Evolutionary conservation across 2,888 invertebrate genomes (phyloP), one percentile per base, ranked within the genome.

Genomic region (Sinodicranocentrus sp.): DNA sequence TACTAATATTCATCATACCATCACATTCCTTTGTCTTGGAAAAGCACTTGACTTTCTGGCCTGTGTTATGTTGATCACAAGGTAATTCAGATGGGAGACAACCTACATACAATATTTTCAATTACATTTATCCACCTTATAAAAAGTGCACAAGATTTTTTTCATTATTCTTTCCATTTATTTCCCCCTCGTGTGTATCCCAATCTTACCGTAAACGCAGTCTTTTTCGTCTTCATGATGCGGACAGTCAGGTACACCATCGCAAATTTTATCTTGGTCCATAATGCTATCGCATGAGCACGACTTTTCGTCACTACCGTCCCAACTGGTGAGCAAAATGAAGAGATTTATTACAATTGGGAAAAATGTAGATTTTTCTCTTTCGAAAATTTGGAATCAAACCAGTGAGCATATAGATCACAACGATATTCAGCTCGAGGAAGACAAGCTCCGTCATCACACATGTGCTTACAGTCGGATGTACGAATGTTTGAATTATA

Each of bases 261-360:
- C 97, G 89, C 97, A 97, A 0, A 94, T 90, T 86, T 95, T 92
- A 1, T 92, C 91, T 63, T 91, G 91, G 19, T 93, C 92, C 13
- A 96, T 92, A 79, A 95, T 92, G 15, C 93, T 91, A 82, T 92
- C 93, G 89, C 97, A 97, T 0, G 93, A 92, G 89, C 97, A 97
- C 13, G 91, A 91, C 0, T 91, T 91, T 90, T 97, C 97, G 89
- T 97, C 97, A 88, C 95, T 95, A 0, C 93, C 93, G 89, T 96
- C 96, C 0, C 91, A 89, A 89, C 97, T n/a, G n/a, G n/a, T n/a
- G n/a, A n/a, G n/a, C n/a, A n/a, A n/a, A n/a, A n/a, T n/a, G n/a
- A n/a, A n/a, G n/a, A n/a, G n/a, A n/a, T n/a, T n/a, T n/a, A n/a
- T n/a, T n/a, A n/a, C n/a, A n/a, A n/a, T n/a, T n/a, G n/a, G n/a